phyloP scores from a whole-genome alignment of 2,888 invertebrate species.

The Drosophila peninsularis region DNA sequence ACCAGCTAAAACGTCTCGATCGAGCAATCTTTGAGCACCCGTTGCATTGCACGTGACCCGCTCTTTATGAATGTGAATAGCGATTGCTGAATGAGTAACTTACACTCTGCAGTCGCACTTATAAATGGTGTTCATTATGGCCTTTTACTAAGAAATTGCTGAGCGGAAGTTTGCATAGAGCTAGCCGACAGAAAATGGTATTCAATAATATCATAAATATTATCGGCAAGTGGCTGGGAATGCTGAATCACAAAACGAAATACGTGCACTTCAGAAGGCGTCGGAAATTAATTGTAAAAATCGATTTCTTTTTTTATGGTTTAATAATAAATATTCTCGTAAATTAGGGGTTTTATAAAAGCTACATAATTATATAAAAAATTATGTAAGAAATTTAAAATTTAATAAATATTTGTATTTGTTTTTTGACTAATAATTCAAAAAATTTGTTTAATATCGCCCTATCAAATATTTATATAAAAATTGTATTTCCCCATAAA shows the following conservation, averaged over 20 bases:
- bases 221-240: constrained; percentile 3
- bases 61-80: constrained; percentile 2
- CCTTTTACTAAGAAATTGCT: constrained; percentile 6
- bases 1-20: constrained; percentile 21
- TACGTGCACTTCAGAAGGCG: background rate
- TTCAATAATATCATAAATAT: constrained; percentile 15
- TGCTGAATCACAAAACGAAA: constrained; percentile 1
- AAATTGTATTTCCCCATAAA: background rate
- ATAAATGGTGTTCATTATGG: constrained; percentile 26
- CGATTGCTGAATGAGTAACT: background rate
- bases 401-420: background rate
- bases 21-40: background rate
- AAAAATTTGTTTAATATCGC: background rate
- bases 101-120: constrained; percentile 10
- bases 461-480: background rate
- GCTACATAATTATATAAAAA: background rate
- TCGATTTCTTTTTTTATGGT: background rate
- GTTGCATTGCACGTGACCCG: constrained; percentile 38
- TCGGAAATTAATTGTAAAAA: background rate
- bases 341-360: background rate
- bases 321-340: background rate
- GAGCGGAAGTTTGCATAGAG: constrained; percentile 39
- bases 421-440: too few species aligned
- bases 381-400: too few species aligned
- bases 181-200: background rate